phyloP scores from a whole-genome alignment of 2,113 vertebrate species.

The Ammospiza caudacuta region DNA sequence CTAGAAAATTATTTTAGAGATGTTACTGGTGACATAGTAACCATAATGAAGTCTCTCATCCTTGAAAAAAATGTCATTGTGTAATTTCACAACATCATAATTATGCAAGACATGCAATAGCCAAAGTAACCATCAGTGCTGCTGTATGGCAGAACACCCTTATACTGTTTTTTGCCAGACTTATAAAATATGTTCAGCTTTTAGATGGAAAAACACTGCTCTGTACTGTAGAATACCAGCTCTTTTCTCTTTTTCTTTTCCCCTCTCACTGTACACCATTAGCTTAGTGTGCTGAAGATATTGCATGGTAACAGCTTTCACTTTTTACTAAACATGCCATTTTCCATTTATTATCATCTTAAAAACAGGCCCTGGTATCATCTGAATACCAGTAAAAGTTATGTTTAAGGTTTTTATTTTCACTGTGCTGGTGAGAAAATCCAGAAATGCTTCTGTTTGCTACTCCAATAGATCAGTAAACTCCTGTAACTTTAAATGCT shows the following conservation, averaged over 20 bases:
- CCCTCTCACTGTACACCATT: neutral
- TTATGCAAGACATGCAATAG: neutral
- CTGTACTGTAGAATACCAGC: neutral
- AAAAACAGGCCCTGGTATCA: neutral
- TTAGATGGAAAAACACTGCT: neutral
- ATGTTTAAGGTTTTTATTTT: neutral
- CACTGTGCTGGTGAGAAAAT: neutral
- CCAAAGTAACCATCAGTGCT: neutral
- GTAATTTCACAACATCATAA: neutral
- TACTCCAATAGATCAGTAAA: neutral
- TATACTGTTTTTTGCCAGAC: neutral
- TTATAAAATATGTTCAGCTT: neutral
- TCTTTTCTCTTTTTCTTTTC: neutral
- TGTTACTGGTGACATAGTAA: neutral
- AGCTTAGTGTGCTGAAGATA: neutral
- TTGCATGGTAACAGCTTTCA: neutral
- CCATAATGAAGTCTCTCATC: neutral
- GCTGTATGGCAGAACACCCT: neutral
- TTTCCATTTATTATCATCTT: neutral
- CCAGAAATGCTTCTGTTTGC: neutral
- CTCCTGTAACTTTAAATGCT: neutral
- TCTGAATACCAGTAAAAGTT: neutral
- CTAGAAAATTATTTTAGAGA: neutral
- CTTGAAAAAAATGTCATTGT: neutral
- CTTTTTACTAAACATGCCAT: neutral